phyloP scores from a whole-genome alignment of 2,888 invertebrate genomes.

The Ophion ellenae region DNA sequence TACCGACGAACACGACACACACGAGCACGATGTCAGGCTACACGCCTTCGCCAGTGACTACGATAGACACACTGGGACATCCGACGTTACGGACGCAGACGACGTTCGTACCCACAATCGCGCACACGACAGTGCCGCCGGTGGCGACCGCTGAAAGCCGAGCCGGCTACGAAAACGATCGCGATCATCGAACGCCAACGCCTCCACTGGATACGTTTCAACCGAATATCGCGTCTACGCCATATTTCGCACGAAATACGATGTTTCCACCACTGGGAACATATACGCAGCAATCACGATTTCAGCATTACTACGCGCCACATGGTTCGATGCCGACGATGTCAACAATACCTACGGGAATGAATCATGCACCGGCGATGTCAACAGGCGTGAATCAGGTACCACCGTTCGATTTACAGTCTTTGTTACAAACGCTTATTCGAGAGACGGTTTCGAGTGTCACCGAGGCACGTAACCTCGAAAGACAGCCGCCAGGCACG shows the following conservation, averaged over 20 bases:
- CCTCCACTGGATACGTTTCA: conserved; percentile 4
- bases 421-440: conserved; percentile 35
- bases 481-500: neutral
- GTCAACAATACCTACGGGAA: neutral
- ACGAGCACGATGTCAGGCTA: neutral
- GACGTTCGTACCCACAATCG: neutral
- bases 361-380: conserved; percentile 10
- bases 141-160: neutral
- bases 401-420: conserved; percentile 46
- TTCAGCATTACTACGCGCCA: conserved; percentile 11
- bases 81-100: conserved; percentile 17
- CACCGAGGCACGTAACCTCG: conserved; percentile 15
- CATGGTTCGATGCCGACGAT: neutral
- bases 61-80: neutral
- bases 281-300: conserved; percentile 2
- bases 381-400: conserved; percentile 39
- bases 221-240: conserved; percentile 30
- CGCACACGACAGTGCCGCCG: conserved; percentile 13
- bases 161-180: neutral
- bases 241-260: conserved; percentile 14
- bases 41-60: neutral
- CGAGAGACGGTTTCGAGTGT: conserved; percentile 47
- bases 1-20: conserved; percentile 9
- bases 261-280: conserved; percentile 2
- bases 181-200: neutral